Conservation (phyloP, 2,113 vertebrate species). For the Microcebus murinus region DNA sequence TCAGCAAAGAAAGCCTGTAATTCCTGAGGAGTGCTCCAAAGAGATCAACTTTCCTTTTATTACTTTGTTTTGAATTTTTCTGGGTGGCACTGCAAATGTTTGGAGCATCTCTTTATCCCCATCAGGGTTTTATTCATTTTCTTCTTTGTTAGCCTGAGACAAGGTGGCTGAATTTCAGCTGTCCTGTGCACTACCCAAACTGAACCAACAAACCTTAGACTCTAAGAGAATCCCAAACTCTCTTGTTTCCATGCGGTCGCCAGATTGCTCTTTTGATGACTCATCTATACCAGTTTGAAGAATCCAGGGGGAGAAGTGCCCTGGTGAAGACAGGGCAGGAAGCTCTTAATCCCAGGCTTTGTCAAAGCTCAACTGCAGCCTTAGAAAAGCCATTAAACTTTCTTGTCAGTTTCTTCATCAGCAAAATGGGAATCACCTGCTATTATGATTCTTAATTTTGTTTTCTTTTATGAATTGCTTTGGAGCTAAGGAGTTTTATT, state of each 20-base stretch:
- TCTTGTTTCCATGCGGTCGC: conserved; percentile 14
- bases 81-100: not conserved
- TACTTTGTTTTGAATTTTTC: conserved; percentile 64
- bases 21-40: conserved; percentile 34
- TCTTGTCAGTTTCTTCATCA: conserved; percentile 50
- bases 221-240: not conserved
- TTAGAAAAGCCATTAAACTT: conserved; percentile 9
- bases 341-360: conserved; percentile 27
- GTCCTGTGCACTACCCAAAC: not conserved
- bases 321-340: not conserved
- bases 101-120: not conserved
- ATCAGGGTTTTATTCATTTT: not conserved
- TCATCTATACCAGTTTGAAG: conserved; percentile 24
- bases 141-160: not conserved
- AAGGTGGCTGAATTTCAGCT: not conserved
- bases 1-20: not conserved
- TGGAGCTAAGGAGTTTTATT: conserved; percentile 60
- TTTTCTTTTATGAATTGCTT: conserved; percentile 59
- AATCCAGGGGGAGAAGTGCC: not conserved
- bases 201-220: not conserved
- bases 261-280: conserved; percentile 36
- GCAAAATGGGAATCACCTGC: conserved; percentile 48
- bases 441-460: conserved; percentile 41
- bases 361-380: not conserved
- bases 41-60: conserved; percentile 59